Evolutionary conservation across 2,113 vertebrate genomes (phyloP).

Genomic region (Leuciscus idus): DNA sequence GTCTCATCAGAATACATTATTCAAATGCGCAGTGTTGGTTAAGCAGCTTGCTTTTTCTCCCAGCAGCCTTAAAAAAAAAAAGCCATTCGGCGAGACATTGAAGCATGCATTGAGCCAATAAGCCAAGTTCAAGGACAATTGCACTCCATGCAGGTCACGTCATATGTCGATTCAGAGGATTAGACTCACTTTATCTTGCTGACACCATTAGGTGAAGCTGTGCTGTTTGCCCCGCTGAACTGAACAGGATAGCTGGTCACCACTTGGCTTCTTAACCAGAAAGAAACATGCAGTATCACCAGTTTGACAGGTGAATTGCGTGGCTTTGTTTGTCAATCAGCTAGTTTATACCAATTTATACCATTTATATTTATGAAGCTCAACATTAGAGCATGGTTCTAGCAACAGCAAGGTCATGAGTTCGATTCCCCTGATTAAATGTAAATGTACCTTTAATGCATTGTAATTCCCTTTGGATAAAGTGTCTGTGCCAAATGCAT

Average conservation of each 20-base stretch:
- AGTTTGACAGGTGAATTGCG: background rate
- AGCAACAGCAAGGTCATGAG: too few relatives aligned
- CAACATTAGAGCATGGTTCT: too few relatives aligned
- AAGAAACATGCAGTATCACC: background rate
- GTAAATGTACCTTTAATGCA: too few relatives aligned
- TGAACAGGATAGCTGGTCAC: background rate
- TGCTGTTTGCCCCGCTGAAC: background rate
- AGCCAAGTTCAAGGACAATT: conserved; percentile 28
- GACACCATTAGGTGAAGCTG: conserved; percentile 6
- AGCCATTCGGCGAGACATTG: conserved; percentile 28
- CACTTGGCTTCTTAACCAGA: background rate
- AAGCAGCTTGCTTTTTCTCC: conserved; percentile 19
- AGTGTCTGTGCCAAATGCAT: too few relatives aligned
- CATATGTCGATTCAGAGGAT: conserved; percentile 1
- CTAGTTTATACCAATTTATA: background rate
- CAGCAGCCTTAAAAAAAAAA: conserved; percentile 20
- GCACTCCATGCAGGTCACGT: conserved; percentile 24
- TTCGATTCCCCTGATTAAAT: too few relatives aligned
- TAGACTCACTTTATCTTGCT: conserved; percentile 14
- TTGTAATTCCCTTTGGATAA: too few relatives aligned
- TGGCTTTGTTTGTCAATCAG: background rate
- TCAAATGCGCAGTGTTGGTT: conserved; percentile 46
- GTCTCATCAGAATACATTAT: conserved; percentile 50
- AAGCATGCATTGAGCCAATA: background rate
- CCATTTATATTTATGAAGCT: too few relatives aligned